Percentiles rank a stretch among this genome's conserved stretches.
Evolutionary conservation across 53 echinoderm and acorn worm species (phyloP).

Genomic region (Mesocentrotus franciscanus): DNA sequence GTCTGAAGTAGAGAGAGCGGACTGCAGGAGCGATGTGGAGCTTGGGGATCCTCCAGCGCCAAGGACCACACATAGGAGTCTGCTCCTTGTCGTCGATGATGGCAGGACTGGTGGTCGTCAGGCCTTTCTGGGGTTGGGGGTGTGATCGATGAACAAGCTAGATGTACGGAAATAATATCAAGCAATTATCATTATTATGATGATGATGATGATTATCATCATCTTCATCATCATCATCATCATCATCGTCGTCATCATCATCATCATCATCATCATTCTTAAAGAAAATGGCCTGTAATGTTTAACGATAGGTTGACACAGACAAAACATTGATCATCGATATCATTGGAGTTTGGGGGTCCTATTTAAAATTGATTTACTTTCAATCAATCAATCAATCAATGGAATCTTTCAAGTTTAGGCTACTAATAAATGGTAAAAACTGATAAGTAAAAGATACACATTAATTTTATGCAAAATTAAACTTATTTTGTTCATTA

Average conservation of each 20-base stretch:
- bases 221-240: background rate
- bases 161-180: background rate
- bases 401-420: too few relatives aligned
- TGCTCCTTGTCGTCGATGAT: background rate
- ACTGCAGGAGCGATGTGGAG: background rate
- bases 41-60: slow-evolving; percentile 51
- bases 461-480: too few relatives aligned
- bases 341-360: too few relatives aligned
- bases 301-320: background rate
- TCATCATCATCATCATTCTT: background rate
- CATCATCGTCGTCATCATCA: background rate
- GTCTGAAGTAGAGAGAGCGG: slow-evolving; percentile 28
- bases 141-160: slow-evolving; percentile 30
- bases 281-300: background rate
- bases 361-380: too few relatives aligned
- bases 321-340: too few relatives aligned
- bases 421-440: too few relatives aligned
- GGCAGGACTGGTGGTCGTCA: background rate
- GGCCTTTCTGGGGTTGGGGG: background rate
- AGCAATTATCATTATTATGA: background rate
- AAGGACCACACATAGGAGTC: slow-evolving; percentile 14
- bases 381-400: too few relatives aligned
- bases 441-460: too few relatives aligned
- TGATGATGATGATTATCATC: too few relatives aligned
- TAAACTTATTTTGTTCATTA: background rate